phyloP scores from a whole-genome alignment of 2,797 vertebrate genomes.

The Eulemur albifrons region DNA sequence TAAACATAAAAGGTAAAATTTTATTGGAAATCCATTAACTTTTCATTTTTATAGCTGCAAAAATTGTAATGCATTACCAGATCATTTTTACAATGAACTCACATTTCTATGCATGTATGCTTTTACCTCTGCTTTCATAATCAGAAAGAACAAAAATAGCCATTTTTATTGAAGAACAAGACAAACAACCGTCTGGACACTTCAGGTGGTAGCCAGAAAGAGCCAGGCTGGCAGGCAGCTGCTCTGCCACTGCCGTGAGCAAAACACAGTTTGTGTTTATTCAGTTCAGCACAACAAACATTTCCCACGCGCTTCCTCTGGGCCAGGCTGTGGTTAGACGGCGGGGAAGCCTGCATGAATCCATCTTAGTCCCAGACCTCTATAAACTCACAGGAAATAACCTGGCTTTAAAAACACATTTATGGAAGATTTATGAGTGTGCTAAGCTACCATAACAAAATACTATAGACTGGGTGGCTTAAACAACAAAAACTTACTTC shows the following conservation, averaged over 20 bases:
- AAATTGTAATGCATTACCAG: not conserved
- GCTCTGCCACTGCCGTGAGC: not conserved
- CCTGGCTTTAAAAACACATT: not conserved
- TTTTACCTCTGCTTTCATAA: slow-evolving; percentile 1
- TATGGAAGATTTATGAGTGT: not conserved
- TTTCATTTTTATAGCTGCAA: slow-evolving; percentile 8
- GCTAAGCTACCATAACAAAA: not conserved
- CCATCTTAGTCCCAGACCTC: not conserved
- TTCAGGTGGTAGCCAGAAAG: slow-evolving; percentile 45
- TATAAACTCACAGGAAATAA: not conserved
- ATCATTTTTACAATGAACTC: slow-evolving; percentile 12
- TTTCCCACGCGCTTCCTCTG: not conserved
- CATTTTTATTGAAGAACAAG: slow-evolving; percentile 24
- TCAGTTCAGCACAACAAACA: not conserved
- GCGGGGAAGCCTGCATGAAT: not conserved
- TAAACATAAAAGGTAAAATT: slow-evolving; percentile 6
- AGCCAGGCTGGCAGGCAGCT: slow-evolving; percentile 1
- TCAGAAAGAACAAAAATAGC: slow-evolving; percentile 31
- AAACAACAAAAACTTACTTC: not conserved
- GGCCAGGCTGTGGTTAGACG: not conserved
- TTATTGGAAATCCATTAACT: not conserved
- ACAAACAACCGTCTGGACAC: slow-evolving; percentile 39
- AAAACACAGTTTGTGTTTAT: slow-evolving; percentile 45
- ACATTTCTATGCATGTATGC: not conserved
- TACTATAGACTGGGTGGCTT: not conserved